Evolutionary conservation across 2,113 vertebrate species (phyloP).

Genomic region (Chaenogobius annularis): DNA sequence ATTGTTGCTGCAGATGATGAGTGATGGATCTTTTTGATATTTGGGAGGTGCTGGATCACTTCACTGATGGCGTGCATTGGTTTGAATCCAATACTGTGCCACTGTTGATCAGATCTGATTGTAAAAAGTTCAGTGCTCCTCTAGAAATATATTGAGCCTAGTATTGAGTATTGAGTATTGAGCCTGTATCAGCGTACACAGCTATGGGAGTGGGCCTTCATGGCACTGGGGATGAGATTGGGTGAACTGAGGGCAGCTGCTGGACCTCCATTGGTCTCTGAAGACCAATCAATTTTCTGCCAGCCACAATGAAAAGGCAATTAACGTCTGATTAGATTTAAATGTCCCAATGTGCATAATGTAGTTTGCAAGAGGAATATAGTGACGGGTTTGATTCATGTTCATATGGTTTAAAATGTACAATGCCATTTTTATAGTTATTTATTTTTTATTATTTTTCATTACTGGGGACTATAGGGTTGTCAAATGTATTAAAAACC

Average conservation of each 20-base stretch:
- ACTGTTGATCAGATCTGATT: not conserved
- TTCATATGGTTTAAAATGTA: too few relatives aligned
- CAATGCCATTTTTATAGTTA: too few relatives aligned
- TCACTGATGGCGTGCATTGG: not conserved
- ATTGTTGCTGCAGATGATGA: not conserved
- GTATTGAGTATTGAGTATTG: not conserved
- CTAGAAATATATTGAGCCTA: not conserved
- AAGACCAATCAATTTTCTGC: conserved; percentile 67
- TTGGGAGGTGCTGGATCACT: not conserved
- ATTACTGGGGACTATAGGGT: too few relatives aligned
- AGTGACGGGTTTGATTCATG: not conserved
- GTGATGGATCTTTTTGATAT: not conserved
- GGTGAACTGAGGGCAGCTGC: conserved; percentile 55
- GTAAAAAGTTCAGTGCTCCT: not conserved
- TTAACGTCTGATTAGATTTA: conserved; percentile 71
- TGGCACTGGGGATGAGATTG: conserved; percentile 24
- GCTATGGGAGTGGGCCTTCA: conserved; percentile 39
- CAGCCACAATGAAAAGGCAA: conserved; percentile 70
- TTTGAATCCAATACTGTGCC: not conserved
- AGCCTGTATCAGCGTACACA: not conserved
- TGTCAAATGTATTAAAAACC: too few relatives aligned
- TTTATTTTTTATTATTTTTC: too few relatives aligned
- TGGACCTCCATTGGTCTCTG: conserved; percentile 48
- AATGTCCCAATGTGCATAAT: conserved; percentile 22
- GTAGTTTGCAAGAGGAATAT: not conserved